phyloP scores from a whole-genome alignment of 2,113 vertebrate genomes.

The Myotis davidii region DNA sequence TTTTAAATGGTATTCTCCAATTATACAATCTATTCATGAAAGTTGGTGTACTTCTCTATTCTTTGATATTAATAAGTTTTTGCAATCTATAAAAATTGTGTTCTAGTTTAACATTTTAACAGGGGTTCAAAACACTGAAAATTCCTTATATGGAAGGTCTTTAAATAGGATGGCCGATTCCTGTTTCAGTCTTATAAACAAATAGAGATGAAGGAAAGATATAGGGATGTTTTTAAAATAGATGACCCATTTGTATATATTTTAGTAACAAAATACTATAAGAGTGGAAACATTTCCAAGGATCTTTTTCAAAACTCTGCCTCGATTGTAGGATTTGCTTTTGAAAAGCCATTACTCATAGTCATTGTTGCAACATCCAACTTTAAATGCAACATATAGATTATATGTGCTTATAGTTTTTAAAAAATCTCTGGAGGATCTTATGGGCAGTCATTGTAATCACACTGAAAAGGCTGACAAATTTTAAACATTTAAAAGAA shows the following conservation, averaged over 20 bases:
- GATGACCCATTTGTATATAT: not conserved
- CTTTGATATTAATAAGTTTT: slow-evolving; percentile 1
- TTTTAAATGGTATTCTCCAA: slow-evolving; percentile 22
- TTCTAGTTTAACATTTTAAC: not conserved
- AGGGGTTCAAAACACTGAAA: slow-evolving; percentile 11
- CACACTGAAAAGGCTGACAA: not conserved
- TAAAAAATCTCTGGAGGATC: not conserved
- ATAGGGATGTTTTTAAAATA: not conserved
- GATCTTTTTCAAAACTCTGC: slow-evolving; percentile 13
- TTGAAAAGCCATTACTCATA: not conserved
- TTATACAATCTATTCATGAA: not conserved
- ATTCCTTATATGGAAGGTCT: not conserved
- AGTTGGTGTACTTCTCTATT: slow-evolving; percentile 16
- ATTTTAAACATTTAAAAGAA: not conserved
- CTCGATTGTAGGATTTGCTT: not conserved
- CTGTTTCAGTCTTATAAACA: not conserved
- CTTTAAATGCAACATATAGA: not conserved
- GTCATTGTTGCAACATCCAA: not conserved
- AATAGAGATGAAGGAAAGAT: not conserved
- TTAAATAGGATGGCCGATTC: slow-evolving; percentile 11
- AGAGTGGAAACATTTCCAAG: slow-evolving; percentile 13
- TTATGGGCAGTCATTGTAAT: not conserved
- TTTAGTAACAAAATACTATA: not conserved
- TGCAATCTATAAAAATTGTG: slow-evolving; percentile 7
- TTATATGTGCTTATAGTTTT: not conserved